Percentiles rank a stretch among this genome's conserved stretches.
phyloP scores from a whole-genome alignment of 2,113 vertebrate genomes.

The Prunella fulvescens region DNA sequence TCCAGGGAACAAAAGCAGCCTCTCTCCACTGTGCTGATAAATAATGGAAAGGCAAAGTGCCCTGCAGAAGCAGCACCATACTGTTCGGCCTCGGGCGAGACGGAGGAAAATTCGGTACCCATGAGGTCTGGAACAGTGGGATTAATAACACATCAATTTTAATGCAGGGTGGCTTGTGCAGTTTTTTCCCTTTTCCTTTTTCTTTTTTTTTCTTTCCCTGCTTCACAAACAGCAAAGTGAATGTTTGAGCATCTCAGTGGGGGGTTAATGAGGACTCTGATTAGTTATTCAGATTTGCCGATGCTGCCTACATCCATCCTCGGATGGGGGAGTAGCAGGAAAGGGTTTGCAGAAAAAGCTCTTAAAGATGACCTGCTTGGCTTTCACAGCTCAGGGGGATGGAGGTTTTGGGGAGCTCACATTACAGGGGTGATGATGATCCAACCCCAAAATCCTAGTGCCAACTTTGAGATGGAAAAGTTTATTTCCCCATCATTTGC shows the following conservation, averaged over 20 bases:
- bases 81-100: slow-evolving; percentile 43
- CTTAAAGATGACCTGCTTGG: background rate
- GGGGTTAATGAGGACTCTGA: slow-evolving; percentile 94
- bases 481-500: background rate
- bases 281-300: slow-evolving; percentile 87
- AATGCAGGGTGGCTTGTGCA: slow-evolving; percentile 48
- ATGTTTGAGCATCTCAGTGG: slow-evolving; percentile 86
- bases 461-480: background rate
- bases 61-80: slow-evolving; percentile 27
- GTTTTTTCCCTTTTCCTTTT: fast-evolving
- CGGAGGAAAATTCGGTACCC: background rate
- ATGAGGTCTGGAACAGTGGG: slow-evolving; percentile 58
- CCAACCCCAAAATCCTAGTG: background rate
- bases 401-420: background rate
- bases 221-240: slow-evolving; percentile 86
- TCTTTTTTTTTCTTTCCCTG: slow-evolving; percentile 22
- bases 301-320: slow-evolving; percentile 71
- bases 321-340: background rate
- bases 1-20: background rate
- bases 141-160: slow-evolving; percentile 81
- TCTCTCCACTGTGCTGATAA: background rate
- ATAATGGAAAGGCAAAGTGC: slow-evolving; percentile 59
- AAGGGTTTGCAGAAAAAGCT: slow-evolving; percentile 15
- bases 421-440: background rate
- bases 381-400: background rate